These are phyloP conservation scores for Siphamia tubifer DNA, from an alignment of 2,113 vertebrate species.

Conservation along the genomic window DNA sequence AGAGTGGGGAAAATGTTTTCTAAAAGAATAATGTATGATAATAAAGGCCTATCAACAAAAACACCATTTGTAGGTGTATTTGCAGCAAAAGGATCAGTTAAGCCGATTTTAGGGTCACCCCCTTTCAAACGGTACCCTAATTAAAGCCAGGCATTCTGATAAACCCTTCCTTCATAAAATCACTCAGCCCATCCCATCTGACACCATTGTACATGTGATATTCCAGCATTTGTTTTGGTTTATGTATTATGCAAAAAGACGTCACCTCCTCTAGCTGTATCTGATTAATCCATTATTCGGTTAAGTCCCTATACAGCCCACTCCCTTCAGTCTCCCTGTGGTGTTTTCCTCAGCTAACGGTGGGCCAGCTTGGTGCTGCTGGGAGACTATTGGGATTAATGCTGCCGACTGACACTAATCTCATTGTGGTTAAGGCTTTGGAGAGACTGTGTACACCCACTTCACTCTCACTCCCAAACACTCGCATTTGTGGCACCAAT, in stretches of 20 bases:
- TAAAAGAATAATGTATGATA: no score
- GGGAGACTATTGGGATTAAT: slow-evolving; percentile 75
- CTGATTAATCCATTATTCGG: slow-evolving; percentile 71
- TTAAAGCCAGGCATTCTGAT: background rate
- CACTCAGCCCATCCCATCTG: background rate
- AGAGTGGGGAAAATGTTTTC: no score
- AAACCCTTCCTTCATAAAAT: slow-evolving; percentile 3
- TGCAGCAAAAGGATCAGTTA: background rate
- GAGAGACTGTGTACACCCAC: slow-evolving; percentile 65
- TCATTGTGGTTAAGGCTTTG: slow-evolving; percentile 78
- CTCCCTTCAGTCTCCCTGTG: slow-evolving; percentile 33
- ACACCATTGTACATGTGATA: slow-evolving; percentile 16
- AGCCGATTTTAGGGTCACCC: slow-evolving; percentile 12
- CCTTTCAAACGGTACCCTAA: background rate
- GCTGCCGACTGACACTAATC: slow-evolving; percentile 77
- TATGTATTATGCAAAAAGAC: slow-evolving; percentile 29
- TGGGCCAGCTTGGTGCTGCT: slow-evolving; percentile 59
- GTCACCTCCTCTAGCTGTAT: slow-evolving; percentile 25
- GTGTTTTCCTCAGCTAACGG: slow-evolving; percentile 56
- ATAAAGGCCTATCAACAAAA: no score
- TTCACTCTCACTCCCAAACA: slow-evolving; percentile 66
- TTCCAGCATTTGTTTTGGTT: slow-evolving; percentile 33
- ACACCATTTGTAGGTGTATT: background rate
- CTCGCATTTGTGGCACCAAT: slow-evolving; percentile 51
- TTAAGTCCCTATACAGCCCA: slow-evolving; percentile 49